These are phyloP conservation scores for Dolichopus griseipennis DNA, from an alignment of 2,888 invertebrate genomes.

Conservation along the genomic window DNA sequence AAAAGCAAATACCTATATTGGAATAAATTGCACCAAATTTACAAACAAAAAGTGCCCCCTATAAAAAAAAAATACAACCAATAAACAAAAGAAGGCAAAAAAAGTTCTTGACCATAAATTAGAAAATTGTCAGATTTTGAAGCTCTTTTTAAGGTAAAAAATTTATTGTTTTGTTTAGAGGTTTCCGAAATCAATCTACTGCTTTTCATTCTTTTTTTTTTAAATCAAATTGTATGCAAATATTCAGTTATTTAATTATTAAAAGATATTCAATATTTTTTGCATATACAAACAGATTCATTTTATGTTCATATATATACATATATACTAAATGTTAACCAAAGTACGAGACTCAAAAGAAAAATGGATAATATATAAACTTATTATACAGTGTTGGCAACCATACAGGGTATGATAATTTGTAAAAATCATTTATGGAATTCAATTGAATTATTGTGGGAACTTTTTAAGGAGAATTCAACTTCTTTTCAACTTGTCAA, in stretches of 20 bases:
- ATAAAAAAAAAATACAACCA: background rate
- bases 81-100: background rate
- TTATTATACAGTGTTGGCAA: too few relatives aligned
- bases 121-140: background rate
- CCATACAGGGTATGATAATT: too few relatives aligned
- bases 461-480: too few relatives aligned
- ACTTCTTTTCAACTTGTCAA: too few relatives aligned
- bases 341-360: too few relatives aligned
- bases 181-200: constrained; percentile 1
- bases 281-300: too few relatives aligned
- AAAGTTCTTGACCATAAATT: background rate
- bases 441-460: too few relatives aligned
- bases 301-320: too few relatives aligned
- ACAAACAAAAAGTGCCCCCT: background rate
- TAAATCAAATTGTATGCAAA: background rate
- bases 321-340: too few relatives aligned
- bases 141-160: background rate
- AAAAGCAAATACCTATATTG: background rate
- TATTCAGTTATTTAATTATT: background rate
- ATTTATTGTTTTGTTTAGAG: constrained; percentile 4
- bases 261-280: background rate
- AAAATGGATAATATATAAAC: too few relatives aligned
- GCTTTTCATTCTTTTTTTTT: too few relatives aligned
- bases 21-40: background rate
- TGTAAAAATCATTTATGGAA: too few relatives aligned